Percentiles rank a stretch among this genome's conserved stretches.
These are phyloP conservation scores for Drosophila ironensis DNA, from an alignment of 1,140 invertebrate species.

Conservation along the genomic window DNA sequence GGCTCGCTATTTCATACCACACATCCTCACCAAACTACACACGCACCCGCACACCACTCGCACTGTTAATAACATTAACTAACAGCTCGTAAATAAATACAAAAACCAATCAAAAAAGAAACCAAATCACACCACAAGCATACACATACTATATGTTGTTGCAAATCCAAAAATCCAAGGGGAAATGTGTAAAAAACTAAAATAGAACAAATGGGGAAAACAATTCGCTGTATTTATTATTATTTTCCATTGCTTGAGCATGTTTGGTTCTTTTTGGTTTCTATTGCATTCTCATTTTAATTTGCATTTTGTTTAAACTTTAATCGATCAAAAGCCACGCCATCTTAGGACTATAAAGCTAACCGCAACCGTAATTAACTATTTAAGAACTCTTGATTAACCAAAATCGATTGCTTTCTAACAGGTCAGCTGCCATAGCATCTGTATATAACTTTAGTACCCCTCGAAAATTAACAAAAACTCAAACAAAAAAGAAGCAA, in stretches of 20 bases:
- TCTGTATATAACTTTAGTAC: slow-evolving; percentile 44
- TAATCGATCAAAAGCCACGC: slow-evolving; percentile 23
- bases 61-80: slow-evolving; percentile 61
- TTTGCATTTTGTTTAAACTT: slow-evolving; percentile 12
- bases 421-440: slow-evolving; percentile 22
- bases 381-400: slow-evolving; percentile 20
- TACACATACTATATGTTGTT: too few species aligned
- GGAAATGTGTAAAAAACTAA: slow-evolving; percentile 5
- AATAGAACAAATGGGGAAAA: neutral
- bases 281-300: slow-evolving; percentile 37
- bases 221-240: slow-evolving; percentile 19
- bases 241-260: slow-evolving; percentile 49
- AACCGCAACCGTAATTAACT: slow-evolving; percentile 19
- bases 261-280: slow-evolving; percentile 44
- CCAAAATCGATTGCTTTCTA: slow-evolving; percentile 31
- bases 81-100: slow-evolving; percentile 52
- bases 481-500: slow-evolving; percentile 21
- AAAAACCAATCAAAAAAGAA: slow-evolving; percentile 5
- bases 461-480: neutral
- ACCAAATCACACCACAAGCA: too few species aligned
- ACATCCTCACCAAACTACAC: slow-evolving; percentile 15
- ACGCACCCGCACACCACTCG: slow-evolving; percentile 16
- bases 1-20: slow-evolving; percentile 37
- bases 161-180: too few species aligned
- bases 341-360: slow-evolving; percentile 30